A percentile compares a stretch with the other conserved stretches of the same genome.
Evolutionary conservation across 1,140 invertebrate genomes (phyloP).

Genomic region (Trichonephila clavipes): DNA sequence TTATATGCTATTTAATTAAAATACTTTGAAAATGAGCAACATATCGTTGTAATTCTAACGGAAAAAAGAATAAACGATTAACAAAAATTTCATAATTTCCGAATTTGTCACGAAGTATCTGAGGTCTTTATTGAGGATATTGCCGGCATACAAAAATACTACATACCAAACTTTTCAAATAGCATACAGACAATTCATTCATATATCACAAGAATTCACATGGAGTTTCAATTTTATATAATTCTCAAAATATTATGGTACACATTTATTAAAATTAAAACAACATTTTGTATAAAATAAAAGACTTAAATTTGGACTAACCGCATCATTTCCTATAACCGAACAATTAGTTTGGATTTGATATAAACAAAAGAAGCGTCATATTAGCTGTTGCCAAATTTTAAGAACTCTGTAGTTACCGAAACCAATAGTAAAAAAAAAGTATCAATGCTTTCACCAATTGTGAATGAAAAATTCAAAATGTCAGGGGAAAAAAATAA

Average conservation of each 20-base stretch:
- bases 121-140: neutral
- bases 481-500: too few relatives aligned
- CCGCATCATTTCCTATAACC: neutral
- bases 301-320: neutral
- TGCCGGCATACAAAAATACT: neutral
- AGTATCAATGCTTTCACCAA: too few relatives aligned
- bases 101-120: too few relatives aligned
- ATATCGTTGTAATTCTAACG: too few relatives aligned
- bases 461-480: too few relatives aligned
- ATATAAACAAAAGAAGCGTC: constrained; percentile 38
- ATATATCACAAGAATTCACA: neutral
- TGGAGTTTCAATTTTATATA: too few relatives aligned
- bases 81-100: too few relatives aligned
- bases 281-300: neutral
- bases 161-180: neutral
- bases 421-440: neutral
- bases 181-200: neutral
- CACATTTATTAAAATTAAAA: neutral
- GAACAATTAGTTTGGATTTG: neutral
- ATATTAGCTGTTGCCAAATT: neutral
- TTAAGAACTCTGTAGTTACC: neutral
- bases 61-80: too few relatives aligned
- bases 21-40: too few relatives aligned
- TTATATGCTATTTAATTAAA: too few relatives aligned
- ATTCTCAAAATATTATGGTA: too few relatives aligned